These are phyloP conservation scores for Proctacanthus coquilletti DNA, from an alignment of 1,140 invertebrate genomes.

Conservation along the genomic window DNA sequence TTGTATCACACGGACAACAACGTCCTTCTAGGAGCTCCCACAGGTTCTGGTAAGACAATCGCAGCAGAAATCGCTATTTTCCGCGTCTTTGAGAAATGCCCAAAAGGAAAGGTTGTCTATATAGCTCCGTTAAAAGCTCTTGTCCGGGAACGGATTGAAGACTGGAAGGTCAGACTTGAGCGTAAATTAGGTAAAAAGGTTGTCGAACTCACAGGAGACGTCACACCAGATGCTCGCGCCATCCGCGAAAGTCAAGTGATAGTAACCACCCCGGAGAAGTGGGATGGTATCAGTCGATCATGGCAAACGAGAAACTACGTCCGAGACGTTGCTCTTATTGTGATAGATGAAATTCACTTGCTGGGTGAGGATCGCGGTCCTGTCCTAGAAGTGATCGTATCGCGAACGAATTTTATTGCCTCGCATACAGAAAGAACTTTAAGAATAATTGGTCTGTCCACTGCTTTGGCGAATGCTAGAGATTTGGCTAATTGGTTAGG, in stretches of 20 bases:
- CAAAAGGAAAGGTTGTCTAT: constrained; percentile 85
- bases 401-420: constrained; percentile 79
- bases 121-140: constrained; percentile 97
- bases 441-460: constrained; percentile 88
- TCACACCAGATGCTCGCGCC: constrained; percentile 79
- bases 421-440: constrained; percentile 64
- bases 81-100: constrained; percentile 71
- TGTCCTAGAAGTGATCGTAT: constrained; percentile 75
- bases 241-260: constrained; percentile 80
- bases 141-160: constrained; percentile 88
- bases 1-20: constrained; percentile 93
- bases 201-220: constrained; percentile 93
- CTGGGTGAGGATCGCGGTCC: constrained; percentile 79
- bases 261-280: constrained; percentile 98
- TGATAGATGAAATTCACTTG: constrained; percentile 98
- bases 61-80: constrained; percentile 97
- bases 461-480: constrained; percentile 91
- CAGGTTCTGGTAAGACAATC: constrained; percentile 97
- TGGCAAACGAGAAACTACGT: constrained; percentile 97
- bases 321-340: constrained; percentile 76
- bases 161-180: constrained; percentile 88
- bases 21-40: constrained; percentile 90
- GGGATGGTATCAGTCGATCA: constrained; percentile 95
- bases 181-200: constrained; percentile 66
- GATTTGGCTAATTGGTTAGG: constrained; percentile 95